Evolutionary conservation across 2,113 vertebrate genomes (phyloP), one percentile per base, ranked within the genome.

Genomic region (Alligator mississippiensis): DNA sequence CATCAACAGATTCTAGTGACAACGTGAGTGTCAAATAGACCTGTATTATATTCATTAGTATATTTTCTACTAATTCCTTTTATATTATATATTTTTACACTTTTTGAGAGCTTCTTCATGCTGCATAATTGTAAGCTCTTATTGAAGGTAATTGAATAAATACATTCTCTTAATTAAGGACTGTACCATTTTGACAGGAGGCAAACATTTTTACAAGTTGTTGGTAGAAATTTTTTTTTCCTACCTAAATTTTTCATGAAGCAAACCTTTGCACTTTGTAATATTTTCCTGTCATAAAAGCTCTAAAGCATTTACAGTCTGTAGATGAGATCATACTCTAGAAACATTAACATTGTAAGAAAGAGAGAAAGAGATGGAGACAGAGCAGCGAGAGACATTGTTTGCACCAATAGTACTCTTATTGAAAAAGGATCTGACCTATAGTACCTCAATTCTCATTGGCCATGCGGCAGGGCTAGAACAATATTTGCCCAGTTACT

Each of bases 401-500:
- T 96, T 77, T 96, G 59, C 91, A 84, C 47, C 14, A 82, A 74
- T 8, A 4, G 92, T 63, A 15, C 85, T 90, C 18, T 77, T 70
- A 95, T n/a, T 38, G 64, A 83, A 88, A 95, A 47, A 38, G 91
- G 89, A 92, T 64, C 70, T 70, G 88, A 83, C 24, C 17, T 63
- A 61, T 5, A 16, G 66, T 83, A 34, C 83, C 87, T 70, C 9
- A 4, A 25, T 82, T 85, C 93, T 91, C 87, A 72, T 63, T 91
- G 94, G 96, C 86, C 95, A 88, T 95, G 90, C 19, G 0, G 6
- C 12, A 78, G 68, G 59, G 24, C 34, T 90, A 84, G 54, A 91
- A 97, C 93, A 98, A 98, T 98, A 97, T 98, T 98, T 98, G 92
- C 82, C 91, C 70, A 89, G 97, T 98, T 98, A 97, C 97, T 97